Evolutionary conservation across 2,797 vertebrate species (phyloP), one percentile per base, ranked within the genome.

Genomic region (Holocentrus rufus): DNA sequence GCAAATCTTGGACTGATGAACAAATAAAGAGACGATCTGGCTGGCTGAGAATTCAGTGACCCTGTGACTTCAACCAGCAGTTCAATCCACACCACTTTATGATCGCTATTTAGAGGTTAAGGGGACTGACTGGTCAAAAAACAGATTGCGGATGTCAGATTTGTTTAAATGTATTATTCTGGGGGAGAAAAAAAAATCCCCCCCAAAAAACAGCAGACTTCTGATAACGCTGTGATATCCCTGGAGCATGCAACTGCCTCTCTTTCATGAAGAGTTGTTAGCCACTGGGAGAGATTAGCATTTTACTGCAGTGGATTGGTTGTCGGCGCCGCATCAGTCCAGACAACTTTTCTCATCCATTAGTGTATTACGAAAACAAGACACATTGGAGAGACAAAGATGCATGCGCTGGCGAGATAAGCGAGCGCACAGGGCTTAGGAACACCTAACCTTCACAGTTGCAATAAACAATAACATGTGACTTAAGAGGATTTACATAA

Each of bases 401-500:
- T 93, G 94, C 91, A 85, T 95, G 94, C 88, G 86, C 89, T 87
- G 87, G 83, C 44, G 92, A 94, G 94, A 95, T 95, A 95, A 95
- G 90, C 86, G 30, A 83, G 87, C 89, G 88, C 92, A 90, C 91
- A 88, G 93, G 91, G 94, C 92, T 94, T 95, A 95, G 90, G 91
- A 94, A 93, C 92, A 94, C 93, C 94, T 93, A 93, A 93, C 93
- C 93, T 94, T 93, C 92, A 93, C 92, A 92, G 92, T 90, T 91
- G 92, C 90, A 93, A 92, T 92, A 93, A 94, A 94, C 92, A 94
- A 93, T 94, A 94, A 93, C 92, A 93, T 93, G 92, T 94, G 93
- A 93, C 93, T 94, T 94, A 94, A 94, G 94, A 94, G 94, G 94
- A 94, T 94, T 94, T 94, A 93, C 93, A 93, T 93, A 93, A 93